These are phyloP conservation scores for Gracilinanus agilis DNA, from an alignment of 2,113 vertebrate genomes.

Conservation along the genomic window DNA sequence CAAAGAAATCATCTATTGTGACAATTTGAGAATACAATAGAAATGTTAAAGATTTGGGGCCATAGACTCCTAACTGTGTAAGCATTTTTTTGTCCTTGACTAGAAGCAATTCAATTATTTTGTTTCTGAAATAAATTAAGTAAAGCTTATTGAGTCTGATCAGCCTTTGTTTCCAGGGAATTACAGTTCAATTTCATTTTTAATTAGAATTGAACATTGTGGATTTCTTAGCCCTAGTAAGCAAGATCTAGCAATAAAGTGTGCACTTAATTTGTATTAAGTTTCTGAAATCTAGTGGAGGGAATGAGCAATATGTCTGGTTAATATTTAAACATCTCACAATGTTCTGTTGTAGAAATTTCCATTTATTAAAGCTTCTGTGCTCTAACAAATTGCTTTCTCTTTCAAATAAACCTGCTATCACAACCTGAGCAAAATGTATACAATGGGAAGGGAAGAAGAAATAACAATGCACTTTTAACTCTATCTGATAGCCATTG, in stretches of 20 bases:
- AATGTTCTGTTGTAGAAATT: slow-evolving; percentile 76
- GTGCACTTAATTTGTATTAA: slow-evolving; percentile 84
- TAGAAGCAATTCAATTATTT: slow-evolving; percentile 86
- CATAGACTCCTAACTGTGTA: slow-evolving; percentile 74
- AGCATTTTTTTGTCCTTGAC: slow-evolving; percentile 71
- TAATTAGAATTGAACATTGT: slow-evolving; percentile 87
- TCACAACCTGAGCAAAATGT: slow-evolving; percentile 68
- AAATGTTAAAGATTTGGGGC: slow-evolving; percentile 61
- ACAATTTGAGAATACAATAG: slow-evolving; percentile 61
- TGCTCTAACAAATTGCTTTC: slow-evolving; percentile 78
- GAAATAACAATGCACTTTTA: slow-evolving; percentile 56
- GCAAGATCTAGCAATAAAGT: slow-evolving; percentile 84
- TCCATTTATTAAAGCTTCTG: slow-evolving; percentile 76
- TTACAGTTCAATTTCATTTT: slow-evolving; percentile 88
- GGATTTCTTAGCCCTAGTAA: slow-evolving; percentile 83
- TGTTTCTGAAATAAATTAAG: slow-evolving; percentile 87
- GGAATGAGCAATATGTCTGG: slow-evolving; percentile 74
- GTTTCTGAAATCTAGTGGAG: slow-evolving; percentile 81
- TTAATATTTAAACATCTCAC: slow-evolving; percentile 83
- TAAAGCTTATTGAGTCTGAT: slow-evolving; percentile 85
- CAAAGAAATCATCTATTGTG: slow-evolving; percentile 49
- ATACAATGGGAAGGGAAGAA: slow-evolving; percentile 71
- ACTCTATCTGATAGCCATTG: slow-evolving; percentile 50
- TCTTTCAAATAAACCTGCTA: slow-evolving; percentile 74
- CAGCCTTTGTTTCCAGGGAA: slow-evolving; percentile 84